Conservation (phyloP, 1,140 invertebrate species). For the Mizuhopecten yessoensis region DNA sequence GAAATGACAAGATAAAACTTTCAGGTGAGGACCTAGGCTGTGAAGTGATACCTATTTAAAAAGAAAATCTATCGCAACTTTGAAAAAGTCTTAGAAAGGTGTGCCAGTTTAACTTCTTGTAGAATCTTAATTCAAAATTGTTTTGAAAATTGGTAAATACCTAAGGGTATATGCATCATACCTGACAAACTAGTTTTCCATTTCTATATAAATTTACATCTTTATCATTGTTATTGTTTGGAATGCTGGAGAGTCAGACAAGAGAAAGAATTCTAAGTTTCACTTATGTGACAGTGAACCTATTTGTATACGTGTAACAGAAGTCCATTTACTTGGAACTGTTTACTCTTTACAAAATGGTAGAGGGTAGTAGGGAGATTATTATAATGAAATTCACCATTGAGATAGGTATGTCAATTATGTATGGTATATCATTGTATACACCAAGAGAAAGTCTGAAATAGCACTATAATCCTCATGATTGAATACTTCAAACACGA, state of each 20-base stretch:
- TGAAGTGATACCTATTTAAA: neutral
- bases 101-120: too few species aligned
- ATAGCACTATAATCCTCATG: too few species aligned
- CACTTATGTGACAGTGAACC: neutral
- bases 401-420: too few species aligned
- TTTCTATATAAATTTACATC: too few species aligned
- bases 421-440: too few species aligned
- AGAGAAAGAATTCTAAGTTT: neutral
- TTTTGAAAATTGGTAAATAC: neutral
- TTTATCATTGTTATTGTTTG: neutral
- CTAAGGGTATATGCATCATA: too few species aligned
- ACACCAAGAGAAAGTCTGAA: too few species aligned
- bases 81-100: neutral
- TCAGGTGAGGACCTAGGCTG: neutral
- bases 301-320: neutral
- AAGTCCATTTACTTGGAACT: neutral
- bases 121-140: neutral
- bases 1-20: neutral
- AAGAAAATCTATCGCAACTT: neutral
- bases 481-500: too few species aligned
- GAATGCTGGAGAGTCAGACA: neutral
- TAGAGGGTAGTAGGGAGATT: too few species aligned
- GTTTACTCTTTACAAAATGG: too few species aligned
- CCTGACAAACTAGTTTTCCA: too few species aligned
- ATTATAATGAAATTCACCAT: too few species aligned